These are phyloP conservation scores for Rotaria macrura DNA, from an alignment of 2,888 invertebrate species.

Conservation along the genomic window DNA sequence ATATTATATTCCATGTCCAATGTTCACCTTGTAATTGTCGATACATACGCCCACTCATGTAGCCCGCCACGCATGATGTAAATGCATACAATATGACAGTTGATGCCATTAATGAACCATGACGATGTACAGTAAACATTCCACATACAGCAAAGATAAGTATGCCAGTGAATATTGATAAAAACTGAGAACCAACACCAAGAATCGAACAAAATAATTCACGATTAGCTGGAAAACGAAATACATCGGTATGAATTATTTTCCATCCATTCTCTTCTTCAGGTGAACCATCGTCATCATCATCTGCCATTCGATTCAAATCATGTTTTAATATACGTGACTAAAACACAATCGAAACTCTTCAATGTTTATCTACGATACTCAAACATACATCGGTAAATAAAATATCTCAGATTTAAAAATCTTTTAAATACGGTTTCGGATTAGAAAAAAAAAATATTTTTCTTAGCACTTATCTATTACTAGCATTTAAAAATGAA, in stretches of 20 bases:
- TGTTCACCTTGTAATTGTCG: slow-evolving; percentile 50
- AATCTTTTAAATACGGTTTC: too few species aligned
- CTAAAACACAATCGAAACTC: too few species aligned
- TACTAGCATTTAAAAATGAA: too few species aligned
- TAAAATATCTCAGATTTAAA: too few species aligned
- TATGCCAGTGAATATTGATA: slow-evolving; percentile 51
- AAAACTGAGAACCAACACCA: slow-evolving; percentile 53
- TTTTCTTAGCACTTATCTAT: too few species aligned
- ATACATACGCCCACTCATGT: slow-evolving; percentile 51
- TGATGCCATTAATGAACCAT: slow-evolving; percentile 52
- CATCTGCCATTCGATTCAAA: slow-evolving; percentile 51
- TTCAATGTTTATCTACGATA: too few species aligned
- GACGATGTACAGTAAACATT: slow-evolving; percentile 52
- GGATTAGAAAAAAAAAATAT: too few species aligned
- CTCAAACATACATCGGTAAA: too few species aligned
- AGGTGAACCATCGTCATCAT: slow-evolving; percentile 49
- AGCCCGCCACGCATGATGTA: slow-evolving; percentile 54
- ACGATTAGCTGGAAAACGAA: slow-evolving; percentile 50
- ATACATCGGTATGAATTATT: slow-evolving; percentile 53
- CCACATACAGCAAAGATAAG: slow-evolving; percentile 51
- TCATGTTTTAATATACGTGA: slow-evolving; percentile 52
- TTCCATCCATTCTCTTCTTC: slow-evolving; percentile 55
- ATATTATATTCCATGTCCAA: slow-evolving; percentile 54
- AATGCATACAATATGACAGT: slow-evolving; percentile 52
- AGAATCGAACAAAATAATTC: slow-evolving; percentile 52